Evolutionary conservation across 2,797 vertebrate species (phyloP).

Genomic region (Neostethus bicornis): DNA sequence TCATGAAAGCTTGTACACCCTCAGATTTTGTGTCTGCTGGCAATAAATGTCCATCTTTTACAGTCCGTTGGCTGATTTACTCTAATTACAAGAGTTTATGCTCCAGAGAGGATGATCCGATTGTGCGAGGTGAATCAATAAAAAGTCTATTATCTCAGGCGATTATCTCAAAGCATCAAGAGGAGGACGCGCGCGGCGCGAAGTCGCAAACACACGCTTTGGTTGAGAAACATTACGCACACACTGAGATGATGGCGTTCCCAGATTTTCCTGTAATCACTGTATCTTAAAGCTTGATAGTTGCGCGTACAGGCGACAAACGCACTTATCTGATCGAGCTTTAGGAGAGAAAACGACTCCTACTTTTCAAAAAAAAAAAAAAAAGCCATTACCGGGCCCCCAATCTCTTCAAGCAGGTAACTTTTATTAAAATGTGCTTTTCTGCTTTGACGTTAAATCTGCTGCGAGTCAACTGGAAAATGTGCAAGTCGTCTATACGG

Average conservation of each 20-base stretch:
- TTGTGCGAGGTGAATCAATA: conserved; percentile 76
- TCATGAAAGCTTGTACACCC: conserved; percentile 34
- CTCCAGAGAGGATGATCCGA: conserved; percentile 64
- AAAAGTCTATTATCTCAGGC: conserved; percentile 75
- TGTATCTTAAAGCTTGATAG: conserved; percentile 68
- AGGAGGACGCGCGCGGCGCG: conserved; percentile 8
- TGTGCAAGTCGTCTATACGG: conserved; percentile 31
- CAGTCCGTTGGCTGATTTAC: conserved; percentile 74
- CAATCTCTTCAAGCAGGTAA: conserved; percentile 41
- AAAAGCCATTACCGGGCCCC: conserved; percentile 55
- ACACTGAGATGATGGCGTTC: neutral
- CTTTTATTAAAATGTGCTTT: conserved; percentile 33
- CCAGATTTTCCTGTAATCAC: conserved; percentile 52
- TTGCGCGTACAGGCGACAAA: conserved; percentile 35
- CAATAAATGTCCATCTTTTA: conserved; percentile 69
- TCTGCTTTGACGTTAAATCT: conserved; percentile 42
- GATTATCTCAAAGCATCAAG: conserved; percentile 58
- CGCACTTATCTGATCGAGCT: conserved; percentile 40
- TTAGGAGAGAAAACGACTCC: conserved; percentile 36
- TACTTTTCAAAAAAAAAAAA: conserved; percentile 38
- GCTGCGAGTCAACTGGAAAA: conserved; percentile 27
- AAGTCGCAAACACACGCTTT: conserved; percentile 10
- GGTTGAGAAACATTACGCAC: conserved; percentile 12
- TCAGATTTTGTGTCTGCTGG: conserved; percentile 44
- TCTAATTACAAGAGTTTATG: conserved; percentile 71